These are phyloP conservation scores for Nysson spinosus DNA, from an alignment of 2,888 invertebrate species.

Conservation along the genomic window DNA sequence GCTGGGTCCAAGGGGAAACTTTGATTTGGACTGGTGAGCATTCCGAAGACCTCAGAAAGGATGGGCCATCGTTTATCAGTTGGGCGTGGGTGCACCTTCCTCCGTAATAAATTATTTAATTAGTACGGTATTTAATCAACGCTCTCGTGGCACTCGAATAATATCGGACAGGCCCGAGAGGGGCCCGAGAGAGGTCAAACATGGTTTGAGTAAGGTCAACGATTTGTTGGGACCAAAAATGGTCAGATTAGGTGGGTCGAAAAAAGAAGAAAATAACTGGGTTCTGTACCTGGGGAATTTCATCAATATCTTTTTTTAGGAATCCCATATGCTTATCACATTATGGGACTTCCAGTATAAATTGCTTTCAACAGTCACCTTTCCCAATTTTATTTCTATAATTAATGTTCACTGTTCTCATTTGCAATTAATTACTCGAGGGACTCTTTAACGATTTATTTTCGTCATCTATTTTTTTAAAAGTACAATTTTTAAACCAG, in stretches of 20 bases:
- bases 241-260: background rate
- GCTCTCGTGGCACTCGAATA: conserved; percentile 29
- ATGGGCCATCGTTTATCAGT: conserved; percentile 61
- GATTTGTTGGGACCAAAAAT: conserved; percentile 11
- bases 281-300: too few relatives aligned
- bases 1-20: conserved; percentile 7
- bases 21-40: conserved; percentile 38
- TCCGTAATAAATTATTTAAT: conserved; percentile 70
- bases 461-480: too few relatives aligned
- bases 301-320: background rate
- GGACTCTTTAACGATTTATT: too few relatives aligned
- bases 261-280: background rate
- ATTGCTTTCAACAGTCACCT: too few relatives aligned
- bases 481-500: too few relatives aligned
- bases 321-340: background rate
- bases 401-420: too few relatives aligned
- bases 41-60: conserved; percentile 43
- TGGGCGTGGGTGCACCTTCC: conserved; percentile 43
- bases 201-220: conserved; percentile 16
- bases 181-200: conserved; percentile 3
- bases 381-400: too few relatives aligned
- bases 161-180: conserved; percentile 13
- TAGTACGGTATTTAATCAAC: conserved; percentile 70
- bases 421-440: too few relatives aligned
- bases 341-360: too few relatives aligned